These are phyloP conservation scores for Pseudococcus jackbeardsleyi DNA, from an alignment of 2,888 invertebrate genomes.

Conservation along the genomic window DNA sequence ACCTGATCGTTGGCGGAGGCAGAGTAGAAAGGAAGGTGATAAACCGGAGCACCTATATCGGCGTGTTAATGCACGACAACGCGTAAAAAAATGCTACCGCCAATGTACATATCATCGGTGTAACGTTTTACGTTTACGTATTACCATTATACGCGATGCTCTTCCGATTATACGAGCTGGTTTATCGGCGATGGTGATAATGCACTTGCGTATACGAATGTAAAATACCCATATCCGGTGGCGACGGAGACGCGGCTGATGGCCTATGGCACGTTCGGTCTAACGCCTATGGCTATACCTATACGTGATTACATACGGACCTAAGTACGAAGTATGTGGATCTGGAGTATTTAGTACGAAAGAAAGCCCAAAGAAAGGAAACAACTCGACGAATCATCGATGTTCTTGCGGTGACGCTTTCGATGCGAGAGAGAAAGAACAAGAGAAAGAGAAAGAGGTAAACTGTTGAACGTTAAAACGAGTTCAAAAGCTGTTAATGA, in stretches of 20 bases:
- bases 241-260: not conserved
- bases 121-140: no score
- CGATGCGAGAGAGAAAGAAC: not conserved
- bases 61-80: not conserved
- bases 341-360: no score
- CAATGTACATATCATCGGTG: not conserved
- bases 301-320: not conserved
- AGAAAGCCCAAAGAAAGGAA: not conserved
- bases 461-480: not conserved
- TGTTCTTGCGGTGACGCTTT: not conserved
- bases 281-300: not conserved
- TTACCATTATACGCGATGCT: not conserved
- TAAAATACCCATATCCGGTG: conserved; percentile 32
- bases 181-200: not conserved
- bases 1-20: not conserved
- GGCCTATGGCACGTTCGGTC: not conserved
- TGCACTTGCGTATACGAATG: not conserved
- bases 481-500: conserved; percentile 19
- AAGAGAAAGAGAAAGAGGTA: not conserved
- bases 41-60: not conserved
- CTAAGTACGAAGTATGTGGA: no score
- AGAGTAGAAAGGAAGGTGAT: not conserved
- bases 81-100: not conserved
- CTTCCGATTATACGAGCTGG: conserved; percentile 3
- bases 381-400: not conserved